phyloP scores from a whole-genome alignment of 64 coral and sea anemone species.

The Astreopora myriophthalma region DNA sequence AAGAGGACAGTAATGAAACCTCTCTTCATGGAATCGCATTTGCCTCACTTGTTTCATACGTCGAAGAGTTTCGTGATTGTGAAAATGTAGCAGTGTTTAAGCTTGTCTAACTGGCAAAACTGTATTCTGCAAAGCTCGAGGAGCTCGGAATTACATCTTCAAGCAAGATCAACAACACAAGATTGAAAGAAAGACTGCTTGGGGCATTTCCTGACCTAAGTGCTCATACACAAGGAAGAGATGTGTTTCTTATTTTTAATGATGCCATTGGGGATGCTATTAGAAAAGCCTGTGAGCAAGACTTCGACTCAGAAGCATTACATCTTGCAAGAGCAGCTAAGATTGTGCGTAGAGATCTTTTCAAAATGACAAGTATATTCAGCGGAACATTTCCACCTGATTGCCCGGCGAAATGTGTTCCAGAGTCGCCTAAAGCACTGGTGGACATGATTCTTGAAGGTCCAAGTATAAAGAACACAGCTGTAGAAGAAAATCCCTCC shows the following conservation, averaged over 20 bases:
- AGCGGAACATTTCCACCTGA: constrained; percentile 46
- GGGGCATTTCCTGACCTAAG: neutral
- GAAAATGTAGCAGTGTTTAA: neutral
- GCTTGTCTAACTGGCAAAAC: constrained; percentile 6
- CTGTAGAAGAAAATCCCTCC: constrained; percentile 3
- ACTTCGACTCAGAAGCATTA: constrained; percentile 19
- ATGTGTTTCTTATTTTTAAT: constrained; percentile 31
- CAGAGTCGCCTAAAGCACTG: constrained; percentile 44
- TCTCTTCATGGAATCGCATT: neutral
- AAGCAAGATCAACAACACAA: constrained; percentile 18
- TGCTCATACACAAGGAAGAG: constrained; percentile 17
- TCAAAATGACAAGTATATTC: neutral
- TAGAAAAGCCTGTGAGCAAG: neutral
- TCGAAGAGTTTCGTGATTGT: constrained; percentile 37
- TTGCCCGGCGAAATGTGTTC: constrained; percentile 39
- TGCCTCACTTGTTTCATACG: constrained; percentile 20
- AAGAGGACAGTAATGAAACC: neutral
- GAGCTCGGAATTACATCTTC: neutral
- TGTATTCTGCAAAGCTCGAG: constrained; percentile 17
- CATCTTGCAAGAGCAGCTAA: constrained; percentile 51
- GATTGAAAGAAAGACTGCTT: constrained; percentile 15
- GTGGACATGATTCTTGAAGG: constrained; percentile 46
- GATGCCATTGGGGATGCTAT: constrained; percentile 25
- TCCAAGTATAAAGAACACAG: constrained; percentile 10
- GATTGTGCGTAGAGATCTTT: constrained; percentile 53